A percentile compares a stretch with the other conserved stretches of the same genome.
phyloP scores from a whole-genome alignment of 2,888 invertebrate species.

The Microplitis manilae region DNA sequence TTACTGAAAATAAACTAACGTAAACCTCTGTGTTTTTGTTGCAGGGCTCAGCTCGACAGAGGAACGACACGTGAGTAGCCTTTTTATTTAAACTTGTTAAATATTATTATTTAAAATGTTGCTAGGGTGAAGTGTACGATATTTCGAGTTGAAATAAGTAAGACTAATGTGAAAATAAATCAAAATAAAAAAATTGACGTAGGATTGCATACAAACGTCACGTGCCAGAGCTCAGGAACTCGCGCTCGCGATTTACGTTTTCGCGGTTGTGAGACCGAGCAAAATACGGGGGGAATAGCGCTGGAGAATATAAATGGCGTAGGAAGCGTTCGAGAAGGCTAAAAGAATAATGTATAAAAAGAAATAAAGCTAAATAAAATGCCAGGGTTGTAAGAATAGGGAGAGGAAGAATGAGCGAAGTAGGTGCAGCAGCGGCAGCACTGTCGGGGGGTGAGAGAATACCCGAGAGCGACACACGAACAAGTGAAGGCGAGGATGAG shows the following conservation, averaged over 20 bases:
- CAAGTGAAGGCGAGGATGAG: constrained; percentile 61
- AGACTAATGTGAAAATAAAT: constrained; percentile 10
- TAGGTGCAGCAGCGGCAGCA: constrained; percentile 39
- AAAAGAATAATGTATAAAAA: constrained; percentile 34
- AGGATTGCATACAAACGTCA: constrained; percentile 47
- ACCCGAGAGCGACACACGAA: constrained; percentile 33
- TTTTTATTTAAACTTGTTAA: constrained; percentile 22
- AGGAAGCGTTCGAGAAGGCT: constrained; percentile 30
- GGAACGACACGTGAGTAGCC: constrained; percentile 78
- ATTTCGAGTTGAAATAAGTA: no score
- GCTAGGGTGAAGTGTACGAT: no score
- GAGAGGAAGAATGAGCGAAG: constrained; percentile 41
- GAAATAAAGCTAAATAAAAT: constrained; percentile 41
- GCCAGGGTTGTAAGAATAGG: constrained; percentile 32
- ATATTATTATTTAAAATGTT: neutral
- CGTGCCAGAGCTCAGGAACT: constrained; percentile 28
- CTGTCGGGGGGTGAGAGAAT: constrained; percentile 50
- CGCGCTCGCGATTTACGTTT: constrained; percentile 46
- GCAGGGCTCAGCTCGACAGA: constrained; percentile 78
- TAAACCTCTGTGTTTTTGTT: constrained; percentile 60
- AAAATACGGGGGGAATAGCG: constrained; percentile 11
- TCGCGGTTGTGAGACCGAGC: constrained; percentile 21
- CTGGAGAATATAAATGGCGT: constrained; percentile 39
- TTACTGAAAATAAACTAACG: neutral
- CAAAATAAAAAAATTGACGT: constrained; percentile 31